Evolutionary conservation across 1,140 invertebrate genomes (phyloP).

Genomic region (Dreissena rostriformis): DNA sequence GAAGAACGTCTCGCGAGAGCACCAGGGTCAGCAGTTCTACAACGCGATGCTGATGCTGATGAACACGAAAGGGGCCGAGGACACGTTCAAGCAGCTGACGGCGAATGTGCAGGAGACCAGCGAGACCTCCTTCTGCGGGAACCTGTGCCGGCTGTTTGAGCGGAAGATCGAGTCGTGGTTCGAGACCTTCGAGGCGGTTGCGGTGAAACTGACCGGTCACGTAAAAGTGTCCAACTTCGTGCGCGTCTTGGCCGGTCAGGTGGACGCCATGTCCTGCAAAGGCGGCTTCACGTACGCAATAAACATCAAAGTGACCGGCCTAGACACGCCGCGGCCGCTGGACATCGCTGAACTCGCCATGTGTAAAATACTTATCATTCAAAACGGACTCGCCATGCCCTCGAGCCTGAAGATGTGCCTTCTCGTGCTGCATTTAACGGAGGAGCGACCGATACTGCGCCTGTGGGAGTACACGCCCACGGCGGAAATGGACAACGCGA

Average conservation of each 20-base stretch:
- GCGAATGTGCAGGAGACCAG: constrained; percentile 23
- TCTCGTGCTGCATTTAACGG: constrained; percentile 68
- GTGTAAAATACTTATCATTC: constrained; percentile 71
- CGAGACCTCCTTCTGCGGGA: constrained; percentile 66
- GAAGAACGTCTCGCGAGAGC: constrained; percentile 64
- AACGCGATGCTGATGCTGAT: constrained; percentile 63
- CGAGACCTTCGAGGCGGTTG: constrained; percentile 70
- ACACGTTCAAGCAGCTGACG: constrained; percentile 65
- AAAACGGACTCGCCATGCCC: constrained; percentile 72
- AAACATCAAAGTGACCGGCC: constrained; percentile 71
- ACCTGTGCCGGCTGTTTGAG: constrained; percentile 71
- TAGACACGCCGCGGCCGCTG: constrained; percentile 72
- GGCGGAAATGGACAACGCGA: constrained; percentile 70
- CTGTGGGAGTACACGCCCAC: constrained; percentile 72
- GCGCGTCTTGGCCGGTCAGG: constrained; percentile 71
- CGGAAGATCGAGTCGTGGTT: constrained; percentile 73
- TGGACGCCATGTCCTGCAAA: constrained; percentile 69
- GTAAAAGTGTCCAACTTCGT: constrained; percentile 75
- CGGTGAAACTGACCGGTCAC: constrained; percentile 71
- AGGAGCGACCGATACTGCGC: constrained; percentile 70
- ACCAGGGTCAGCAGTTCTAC: constrained; percentile 71
- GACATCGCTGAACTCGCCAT: constrained; percentile 73
- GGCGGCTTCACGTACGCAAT: constrained; percentile 67
- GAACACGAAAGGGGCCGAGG: constrained; percentile 65
- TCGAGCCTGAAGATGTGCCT: constrained; percentile 65